A percentile compares a stretch with the other conserved stretches of the same genome.
Conservation (phyloP, 2,797 vertebrate genomes). For the Neostethus bicornis region DNA sequence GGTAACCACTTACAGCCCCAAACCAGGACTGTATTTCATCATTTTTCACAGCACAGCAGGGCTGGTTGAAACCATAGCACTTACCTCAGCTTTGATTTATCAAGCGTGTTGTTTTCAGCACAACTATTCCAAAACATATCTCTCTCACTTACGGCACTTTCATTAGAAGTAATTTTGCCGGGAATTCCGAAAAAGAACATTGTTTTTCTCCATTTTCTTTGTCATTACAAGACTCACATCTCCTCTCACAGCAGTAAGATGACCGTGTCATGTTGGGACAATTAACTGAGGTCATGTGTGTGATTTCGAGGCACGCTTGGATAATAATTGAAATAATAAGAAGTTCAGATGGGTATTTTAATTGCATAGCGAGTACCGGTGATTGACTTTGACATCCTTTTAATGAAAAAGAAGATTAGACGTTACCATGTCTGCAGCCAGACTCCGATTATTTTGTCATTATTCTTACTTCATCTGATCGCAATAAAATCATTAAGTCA, state of each 20-base stretch:
- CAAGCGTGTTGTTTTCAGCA: neutral
- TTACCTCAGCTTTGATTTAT: neutral
- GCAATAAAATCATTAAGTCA: constrained; percentile 5
- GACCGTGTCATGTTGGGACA: constrained; percentile 49
- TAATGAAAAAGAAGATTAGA: constrained; percentile 39
- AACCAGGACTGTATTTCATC: neutral
- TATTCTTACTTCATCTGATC: constrained; percentile 16
- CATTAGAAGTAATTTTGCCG: constrained; percentile 12
- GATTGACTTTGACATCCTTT: constrained; percentile 58
- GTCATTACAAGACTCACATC: constrained; percentile 46
- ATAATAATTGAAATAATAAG: constrained; percentile 80
- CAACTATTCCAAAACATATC: neutral
- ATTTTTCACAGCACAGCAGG: neutral
- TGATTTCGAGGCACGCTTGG: constrained; percentile 64
- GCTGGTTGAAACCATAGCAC: too few relatives aligned
- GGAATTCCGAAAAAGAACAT: constrained; percentile 24
- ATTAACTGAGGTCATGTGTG: constrained; percentile 63
- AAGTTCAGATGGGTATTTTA: constrained; percentile 55
- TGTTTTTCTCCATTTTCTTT: constrained; percentile 17
- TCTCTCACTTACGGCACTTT: neutral
- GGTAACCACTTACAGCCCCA: too few relatives aligned
- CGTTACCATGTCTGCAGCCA: constrained; percentile 22
- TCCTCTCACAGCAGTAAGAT: constrained; percentile 41
- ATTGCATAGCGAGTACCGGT: constrained; percentile 53
- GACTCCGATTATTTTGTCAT: constrained; percentile 13